Conservation (phyloP, 2,797 vertebrate species). For the Salarias fasciatus region DNA sequence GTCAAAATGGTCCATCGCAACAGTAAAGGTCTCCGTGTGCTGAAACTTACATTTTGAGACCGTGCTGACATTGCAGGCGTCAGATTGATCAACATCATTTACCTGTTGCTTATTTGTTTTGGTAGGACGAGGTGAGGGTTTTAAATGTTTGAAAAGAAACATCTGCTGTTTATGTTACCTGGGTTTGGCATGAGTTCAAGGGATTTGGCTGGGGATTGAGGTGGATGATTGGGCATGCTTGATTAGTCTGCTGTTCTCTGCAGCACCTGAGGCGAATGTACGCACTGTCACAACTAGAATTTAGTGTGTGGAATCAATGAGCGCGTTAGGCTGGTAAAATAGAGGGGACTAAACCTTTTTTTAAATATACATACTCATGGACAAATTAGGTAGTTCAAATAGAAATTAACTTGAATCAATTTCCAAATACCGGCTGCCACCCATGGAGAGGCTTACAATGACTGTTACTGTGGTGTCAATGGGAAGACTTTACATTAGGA, state of each 20-base stretch:
- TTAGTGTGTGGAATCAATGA: constrained; percentile 20
- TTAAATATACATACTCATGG: background rate
- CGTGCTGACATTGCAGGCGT: constrained; percentile 1
- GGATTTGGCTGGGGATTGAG: constrained; percentile 58
- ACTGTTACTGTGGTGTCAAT: background rate
- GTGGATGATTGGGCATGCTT: constrained; percentile 59
- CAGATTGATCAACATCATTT: constrained; percentile 33
- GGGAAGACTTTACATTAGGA: background rate
- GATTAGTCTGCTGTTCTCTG: constrained; percentile 53
- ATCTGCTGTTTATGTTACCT: constrained; percentile 73
- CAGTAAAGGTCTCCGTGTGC: background rate
- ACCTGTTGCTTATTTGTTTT: constrained; percentile 42
- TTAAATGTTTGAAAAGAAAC: constrained; percentile 56
- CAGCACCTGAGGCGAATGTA: constrained; percentile 49
- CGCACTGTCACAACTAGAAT: constrained; percentile 40
- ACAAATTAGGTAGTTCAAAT: background rate
- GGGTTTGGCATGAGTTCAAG: constrained; percentile 65
- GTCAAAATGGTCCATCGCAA: background rate
- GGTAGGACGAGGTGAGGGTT: constrained; percentile 21
- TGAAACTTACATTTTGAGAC: background rate
- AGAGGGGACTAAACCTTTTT: constrained; percentile 1
- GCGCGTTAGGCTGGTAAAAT: constrained; percentile 18
- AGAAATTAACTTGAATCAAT: background rate
- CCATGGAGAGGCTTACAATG: background rate
- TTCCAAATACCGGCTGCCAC: constrained; percentile 3